Conservation (phyloP, 2,888 invertebrate genomes). For the Eupeodes latifasciatus region DNA sequence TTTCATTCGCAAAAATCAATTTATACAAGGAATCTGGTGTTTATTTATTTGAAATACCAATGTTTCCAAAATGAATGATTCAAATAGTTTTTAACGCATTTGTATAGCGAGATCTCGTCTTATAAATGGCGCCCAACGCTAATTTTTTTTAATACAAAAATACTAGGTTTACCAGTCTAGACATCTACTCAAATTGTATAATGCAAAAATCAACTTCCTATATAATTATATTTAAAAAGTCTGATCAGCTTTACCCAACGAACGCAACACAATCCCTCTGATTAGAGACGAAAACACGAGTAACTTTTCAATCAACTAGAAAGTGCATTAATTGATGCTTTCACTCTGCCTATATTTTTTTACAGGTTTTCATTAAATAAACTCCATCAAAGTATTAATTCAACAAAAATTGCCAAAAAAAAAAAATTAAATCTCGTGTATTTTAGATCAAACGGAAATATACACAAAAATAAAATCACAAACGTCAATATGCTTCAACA, state of each 20-base stretch:
- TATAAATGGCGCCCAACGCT: constrained; percentile 10
- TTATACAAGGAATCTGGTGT: too few species aligned
- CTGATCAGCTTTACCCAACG: neutral
- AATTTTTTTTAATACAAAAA: neutral
- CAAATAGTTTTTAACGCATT: too few species aligned
- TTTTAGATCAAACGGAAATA: constrained; percentile 41
- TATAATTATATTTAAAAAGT: neutral
- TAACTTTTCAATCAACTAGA: constrained; percentile 19
- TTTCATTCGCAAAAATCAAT: too few species aligned
- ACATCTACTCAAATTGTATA: neutral
- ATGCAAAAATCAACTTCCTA: neutral
- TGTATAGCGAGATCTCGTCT: too few species aligned
- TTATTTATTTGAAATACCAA: too few species aligned
- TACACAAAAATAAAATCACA: constrained; percentile 15
- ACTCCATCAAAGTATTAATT: constrained; percentile 38
- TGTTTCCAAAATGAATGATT: too few species aligned
- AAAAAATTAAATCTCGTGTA: constrained; percentile 3
- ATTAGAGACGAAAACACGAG: neutral
- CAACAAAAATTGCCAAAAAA: constrained; percentile 16
- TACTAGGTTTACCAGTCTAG: neutral
- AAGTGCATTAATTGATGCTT: constrained; percentile 17
- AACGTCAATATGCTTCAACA: constrained; percentile 49
- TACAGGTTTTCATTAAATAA: constrained; percentile 59
- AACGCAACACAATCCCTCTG: neutral
- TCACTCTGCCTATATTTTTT: neutral